These are phyloP conservation scores for Bubo blakistoni DNA, from an alignment of 2,113 vertebrate genomes.

Conservation along the genomic window DNA sequence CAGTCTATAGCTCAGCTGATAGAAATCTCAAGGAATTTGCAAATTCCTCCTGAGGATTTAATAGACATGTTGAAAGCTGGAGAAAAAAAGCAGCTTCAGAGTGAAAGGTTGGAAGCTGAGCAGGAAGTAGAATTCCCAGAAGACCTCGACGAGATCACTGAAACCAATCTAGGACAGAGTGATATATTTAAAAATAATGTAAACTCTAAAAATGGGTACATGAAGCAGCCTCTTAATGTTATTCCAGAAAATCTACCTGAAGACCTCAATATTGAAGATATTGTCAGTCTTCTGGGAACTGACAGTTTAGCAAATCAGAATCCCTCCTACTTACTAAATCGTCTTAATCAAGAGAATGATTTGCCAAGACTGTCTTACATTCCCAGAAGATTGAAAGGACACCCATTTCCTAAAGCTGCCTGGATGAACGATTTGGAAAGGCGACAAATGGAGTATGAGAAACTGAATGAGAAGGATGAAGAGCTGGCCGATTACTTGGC, in stretches of 20 bases:
- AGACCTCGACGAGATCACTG: conserved; percentile 64
- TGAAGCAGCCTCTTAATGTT: conserved; percentile 62
- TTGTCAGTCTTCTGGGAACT: conserved; percentile 84
- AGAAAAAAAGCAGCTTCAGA: conserved; percentile 67
- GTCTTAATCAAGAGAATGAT: conserved; percentile 73
- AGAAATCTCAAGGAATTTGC: conserved; percentile 87
- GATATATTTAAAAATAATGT: conserved; percentile 72
- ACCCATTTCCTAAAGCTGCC: conserved; percentile 61
- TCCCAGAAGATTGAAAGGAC: conserved; percentile 68
- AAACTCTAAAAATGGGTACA: conserved; percentile 68
- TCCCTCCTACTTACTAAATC: conserved; percentile 70
- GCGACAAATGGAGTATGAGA: conserved; percentile 75
- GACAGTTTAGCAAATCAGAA: conserved; percentile 76
- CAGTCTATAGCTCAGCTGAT: conserved; percentile 85
- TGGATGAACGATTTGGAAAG: conserved; percentile 73
- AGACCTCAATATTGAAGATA: conserved; percentile 82
- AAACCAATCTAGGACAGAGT: conserved; percentile 60
- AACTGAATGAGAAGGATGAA: conserved; percentile 78
- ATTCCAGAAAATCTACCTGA: conserved; percentile 77
- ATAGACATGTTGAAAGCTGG: conserved; percentile 83
- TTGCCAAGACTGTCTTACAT: conserved; percentile 70
- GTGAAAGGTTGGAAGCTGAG: conserved; percentile 66
- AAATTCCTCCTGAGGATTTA: conserved; percentile 90
- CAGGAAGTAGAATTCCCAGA: conserved; percentile 67
- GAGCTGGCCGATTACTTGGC: conserved; percentile 85